Conservation (phyloP, 2,797 vertebrate genomes). For the Xenopus petersii region DNA sequence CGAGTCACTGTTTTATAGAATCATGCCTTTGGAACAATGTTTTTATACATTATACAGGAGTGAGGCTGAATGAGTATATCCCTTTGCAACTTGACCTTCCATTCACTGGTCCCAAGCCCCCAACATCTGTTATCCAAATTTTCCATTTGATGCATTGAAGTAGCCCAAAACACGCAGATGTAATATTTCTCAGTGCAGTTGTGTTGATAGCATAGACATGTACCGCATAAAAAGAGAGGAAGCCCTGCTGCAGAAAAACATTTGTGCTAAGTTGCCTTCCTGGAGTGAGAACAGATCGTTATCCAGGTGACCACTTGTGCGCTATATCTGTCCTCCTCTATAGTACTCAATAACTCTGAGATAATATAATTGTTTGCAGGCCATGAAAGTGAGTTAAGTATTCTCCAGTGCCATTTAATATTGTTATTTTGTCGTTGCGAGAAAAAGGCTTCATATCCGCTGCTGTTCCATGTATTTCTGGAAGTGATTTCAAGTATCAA, state of each 20-base stretch:
- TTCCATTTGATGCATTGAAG: conserved; percentile 62
- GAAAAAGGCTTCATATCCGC: no score
- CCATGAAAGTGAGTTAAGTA: neutral
- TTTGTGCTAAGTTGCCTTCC: conserved; percentile 41
- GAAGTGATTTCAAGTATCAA: no score
- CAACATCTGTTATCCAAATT: conserved; percentile 72
- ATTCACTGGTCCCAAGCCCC: conserved; percentile 59
- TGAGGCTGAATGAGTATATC: conserved; percentile 57
- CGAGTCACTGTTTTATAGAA: no score
- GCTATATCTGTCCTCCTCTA: conserved; percentile 6
- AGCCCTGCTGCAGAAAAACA: conserved; percentile 62
- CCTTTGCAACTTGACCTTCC: conserved; percentile 63
- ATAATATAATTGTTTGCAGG: conserved; percentile 26
- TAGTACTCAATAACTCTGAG: conserved; percentile 20
- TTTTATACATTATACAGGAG: conserved; percentile 8
- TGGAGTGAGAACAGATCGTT: conserved; percentile 41
- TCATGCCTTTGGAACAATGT: no score
- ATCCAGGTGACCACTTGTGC: conserved; percentile 20
- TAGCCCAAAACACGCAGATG: conserved; percentile 69
- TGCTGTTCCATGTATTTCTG: no score
- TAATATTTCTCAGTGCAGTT: conserved; percentile 67
- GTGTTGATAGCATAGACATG: conserved; percentile 63
- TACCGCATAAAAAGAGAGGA: conserved; percentile 65
- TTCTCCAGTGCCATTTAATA: no score
- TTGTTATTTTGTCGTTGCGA: no score